Evolutionary conservation across 2,113 vertebrate genomes (phyloP).

Genomic region (Copsychus sechellarum): DNA sequence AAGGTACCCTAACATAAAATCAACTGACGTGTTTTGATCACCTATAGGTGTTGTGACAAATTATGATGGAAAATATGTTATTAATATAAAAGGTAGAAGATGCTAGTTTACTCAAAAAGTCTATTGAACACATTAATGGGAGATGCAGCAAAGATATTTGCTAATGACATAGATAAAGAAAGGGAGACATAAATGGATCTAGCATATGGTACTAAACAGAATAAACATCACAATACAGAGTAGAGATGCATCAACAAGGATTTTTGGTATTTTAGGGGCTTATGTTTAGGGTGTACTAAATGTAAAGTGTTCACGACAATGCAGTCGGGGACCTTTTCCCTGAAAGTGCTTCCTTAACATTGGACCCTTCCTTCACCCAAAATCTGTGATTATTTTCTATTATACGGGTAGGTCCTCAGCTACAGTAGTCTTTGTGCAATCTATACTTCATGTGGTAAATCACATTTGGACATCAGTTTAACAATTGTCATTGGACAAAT

Average conservation of each 20-base stretch:
- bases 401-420: background rate
- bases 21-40: background rate
- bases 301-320: background rate
- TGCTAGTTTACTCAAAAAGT: background rate
- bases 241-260: background rate
- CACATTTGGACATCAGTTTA: background rate
- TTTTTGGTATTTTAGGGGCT: background rate
- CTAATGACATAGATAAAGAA: background rate
- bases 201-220: background rate
- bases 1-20: background rate
- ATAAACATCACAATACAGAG: background rate
- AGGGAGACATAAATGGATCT: background rate
- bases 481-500: background rate
- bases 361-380: background rate
- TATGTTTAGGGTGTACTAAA: background rate
- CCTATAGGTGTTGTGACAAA: background rate
- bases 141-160: background rate
- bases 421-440: background rate
- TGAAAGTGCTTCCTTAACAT: background rate
- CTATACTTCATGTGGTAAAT: background rate
- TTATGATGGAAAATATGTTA: background rate
- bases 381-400: background rate
- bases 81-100: background rate
- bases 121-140: background rate
- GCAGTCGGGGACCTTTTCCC: background rate